These are phyloP conservation scores for Cercopithecus diana DNA, from an alignment of 2,797 vertebrate genomes.

Conservation along the genomic window DNA sequence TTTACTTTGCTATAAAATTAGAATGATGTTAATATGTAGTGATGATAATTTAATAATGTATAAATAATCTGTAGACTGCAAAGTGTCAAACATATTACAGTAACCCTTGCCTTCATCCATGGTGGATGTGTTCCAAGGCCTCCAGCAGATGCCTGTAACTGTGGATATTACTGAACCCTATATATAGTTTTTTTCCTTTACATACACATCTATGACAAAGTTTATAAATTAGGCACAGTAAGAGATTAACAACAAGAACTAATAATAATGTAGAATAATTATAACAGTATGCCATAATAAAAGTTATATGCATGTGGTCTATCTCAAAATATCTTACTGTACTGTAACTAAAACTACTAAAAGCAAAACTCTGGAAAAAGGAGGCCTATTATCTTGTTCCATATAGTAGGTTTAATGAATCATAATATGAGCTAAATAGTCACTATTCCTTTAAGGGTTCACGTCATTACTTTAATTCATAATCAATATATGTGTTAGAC, in stretches of 20 bases:
- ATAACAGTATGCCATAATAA: background rate
- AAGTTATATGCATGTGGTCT: background rate
- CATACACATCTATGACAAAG: background rate
- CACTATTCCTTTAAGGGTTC: background rate
- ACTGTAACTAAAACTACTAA: background rate
- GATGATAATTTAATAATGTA: background rate
- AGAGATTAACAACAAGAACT: background rate
- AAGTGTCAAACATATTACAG: background rate
- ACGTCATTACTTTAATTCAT: background rate
- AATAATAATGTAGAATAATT: background rate
- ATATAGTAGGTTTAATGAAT: background rate
- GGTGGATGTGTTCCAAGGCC: background rate
- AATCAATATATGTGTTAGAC: background rate
- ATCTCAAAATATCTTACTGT: background rate
- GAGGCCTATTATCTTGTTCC: background rate
- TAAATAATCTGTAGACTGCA: background rate
- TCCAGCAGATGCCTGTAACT: background rate
- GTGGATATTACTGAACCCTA: background rate
- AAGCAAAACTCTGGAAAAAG: background rate
- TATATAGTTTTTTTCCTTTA: background rate
- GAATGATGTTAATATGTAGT: background rate
- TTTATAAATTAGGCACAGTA: background rate
- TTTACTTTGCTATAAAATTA: background rate
- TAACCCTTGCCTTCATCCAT: background rate
- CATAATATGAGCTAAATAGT: background rate